phyloP scores from a whole-genome alignment of 2,797 vertebrate genomes.

The Molossus alvarezi region DNA sequence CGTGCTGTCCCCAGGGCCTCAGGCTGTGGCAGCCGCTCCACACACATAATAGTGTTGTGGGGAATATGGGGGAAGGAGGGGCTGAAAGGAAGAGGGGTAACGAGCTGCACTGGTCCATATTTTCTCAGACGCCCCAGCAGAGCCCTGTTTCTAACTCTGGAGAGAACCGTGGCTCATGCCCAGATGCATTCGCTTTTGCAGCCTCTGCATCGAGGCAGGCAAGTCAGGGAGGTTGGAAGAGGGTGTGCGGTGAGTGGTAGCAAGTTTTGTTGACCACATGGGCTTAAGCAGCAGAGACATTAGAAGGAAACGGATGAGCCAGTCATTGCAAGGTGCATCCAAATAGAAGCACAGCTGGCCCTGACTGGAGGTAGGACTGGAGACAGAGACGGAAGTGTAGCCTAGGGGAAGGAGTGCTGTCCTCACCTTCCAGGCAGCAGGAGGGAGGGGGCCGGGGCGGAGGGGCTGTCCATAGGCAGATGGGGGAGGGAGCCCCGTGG shows the following conservation, averaged over 20 bases:
- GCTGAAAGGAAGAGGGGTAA: not conserved
- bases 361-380: not conserved
- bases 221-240: not conserved
- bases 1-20: not conserved
- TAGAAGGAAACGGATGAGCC: not conserved
- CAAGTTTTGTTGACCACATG: not conserved
- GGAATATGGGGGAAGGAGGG: rapidly evolving
- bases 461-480: not conserved
- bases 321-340: not conserved
- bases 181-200: not conserved
- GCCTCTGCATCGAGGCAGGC: not conserved
- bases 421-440: not conserved
- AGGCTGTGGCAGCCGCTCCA: not conserved
- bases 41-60: not conserved
- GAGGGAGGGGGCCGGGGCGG: not conserved
- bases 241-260: not conserved
- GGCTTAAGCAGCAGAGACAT: not conserved
- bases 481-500: not conserved
- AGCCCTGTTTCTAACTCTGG: not conserved
- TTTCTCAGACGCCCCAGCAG: not conserved
- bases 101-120: not conserved
- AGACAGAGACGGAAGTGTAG: not conserved
- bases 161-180: not conserved
- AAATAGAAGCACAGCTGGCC: not conserved
- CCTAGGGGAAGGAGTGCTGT: not conserved